Percentiles rank a stretch among this genome's conserved stretches.
Evolutionary conservation across 2,888 invertebrate species (phyloP).

Genomic region (Cheiracanthium punctorium): DNA sequence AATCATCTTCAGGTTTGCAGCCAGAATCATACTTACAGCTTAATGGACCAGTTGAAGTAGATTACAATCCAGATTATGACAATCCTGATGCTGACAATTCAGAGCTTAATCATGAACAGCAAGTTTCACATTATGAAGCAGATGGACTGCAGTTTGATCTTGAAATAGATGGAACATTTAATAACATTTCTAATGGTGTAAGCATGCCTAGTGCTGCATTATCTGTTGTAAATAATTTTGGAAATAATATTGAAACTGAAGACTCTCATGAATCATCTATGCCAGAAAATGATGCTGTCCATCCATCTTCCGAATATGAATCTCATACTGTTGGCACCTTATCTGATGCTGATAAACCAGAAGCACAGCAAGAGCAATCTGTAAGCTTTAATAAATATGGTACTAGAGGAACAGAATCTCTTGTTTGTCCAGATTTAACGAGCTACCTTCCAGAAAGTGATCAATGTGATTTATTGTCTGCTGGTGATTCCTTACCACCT

Average conservation of each 20-base stretch:
- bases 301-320: constrained; percentile 46
- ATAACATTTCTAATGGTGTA: constrained; percentile 7
- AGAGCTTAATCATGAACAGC: constrained; percentile 49
- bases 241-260: background rate
- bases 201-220: background rate
- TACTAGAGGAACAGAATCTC: constrained; percentile 35
- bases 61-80: constrained; percentile 78
- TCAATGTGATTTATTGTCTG: constrained; percentile 52
- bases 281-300: constrained; percentile 23
- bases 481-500: constrained; percentile 46
- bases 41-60: constrained; percentile 79
- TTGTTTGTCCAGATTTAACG: constrained; percentile 49
- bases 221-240: background rate
- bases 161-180: constrained; percentile 46
- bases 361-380: constrained; percentile 63
- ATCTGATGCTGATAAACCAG: constrained; percentile 57
- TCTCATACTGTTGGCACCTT: constrained; percentile 21
- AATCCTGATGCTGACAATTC: constrained; percentile 75
- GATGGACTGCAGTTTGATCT: constrained; percentile 61
- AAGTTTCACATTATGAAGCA: constrained; percentile 31
- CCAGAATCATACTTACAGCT: constrained; percentile 75
- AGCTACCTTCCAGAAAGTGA: constrained; percentile 71
- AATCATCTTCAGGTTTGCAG: constrained; percentile 75
- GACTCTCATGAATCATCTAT: background rate
- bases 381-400: constrained; percentile 34